Evolutionary conservation across 2,888 invertebrate species (phyloP).

Genomic region (Chloroclysta siterata): DNA sequence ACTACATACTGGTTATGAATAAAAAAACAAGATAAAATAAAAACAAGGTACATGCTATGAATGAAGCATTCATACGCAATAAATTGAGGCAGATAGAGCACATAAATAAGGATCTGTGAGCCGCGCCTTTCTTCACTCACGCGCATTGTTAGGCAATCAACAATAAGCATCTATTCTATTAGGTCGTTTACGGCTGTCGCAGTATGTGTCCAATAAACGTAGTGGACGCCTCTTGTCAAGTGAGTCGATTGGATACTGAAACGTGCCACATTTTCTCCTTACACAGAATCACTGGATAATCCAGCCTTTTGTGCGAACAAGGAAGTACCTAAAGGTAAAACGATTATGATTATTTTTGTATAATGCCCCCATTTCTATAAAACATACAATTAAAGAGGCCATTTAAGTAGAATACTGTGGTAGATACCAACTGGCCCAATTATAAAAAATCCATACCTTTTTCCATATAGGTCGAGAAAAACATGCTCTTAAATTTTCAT

Average conservation of each 20-base stretch:
- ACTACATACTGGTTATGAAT: constrained; percentile 27
- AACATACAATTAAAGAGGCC: constrained; percentile 37
- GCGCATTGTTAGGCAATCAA: constrained; percentile 79
- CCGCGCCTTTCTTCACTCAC: constrained; percentile 52
- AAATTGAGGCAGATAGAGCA: constrained; percentile 20
- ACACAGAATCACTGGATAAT: constrained; percentile 9
- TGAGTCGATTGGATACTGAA: constrained; percentile 18
- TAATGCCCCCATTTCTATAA: constrained; percentile 29
- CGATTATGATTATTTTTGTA: constrained; percentile 27
- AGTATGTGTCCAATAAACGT: constrained; percentile 65
- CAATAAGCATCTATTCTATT: constrained; percentile 68
- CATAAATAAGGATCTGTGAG: constrained; percentile 35
- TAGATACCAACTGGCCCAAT: constrained; percentile 32
- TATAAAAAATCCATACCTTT: constrained; percentile 37
- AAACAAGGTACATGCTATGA: background rate
- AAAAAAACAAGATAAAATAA: constrained; percentile 6
- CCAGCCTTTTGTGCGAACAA: constrained; percentile 3
- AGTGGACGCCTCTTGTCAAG: constrained; percentile 30
- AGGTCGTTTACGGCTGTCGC: constrained; percentile 72
- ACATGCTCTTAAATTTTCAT: constrained; percentile 43
- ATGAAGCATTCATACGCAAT: constrained; percentile 16
- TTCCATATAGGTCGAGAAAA: constrained; percentile 29
- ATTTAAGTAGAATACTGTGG: constrained; percentile 31
- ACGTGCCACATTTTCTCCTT: constrained; percentile 9
- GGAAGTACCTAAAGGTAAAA: constrained; percentile 27